Evolutionary conservation across 2,888 invertebrate species (phyloP).

Genomic region (Psylliodes chrysocephalus): DNA sequence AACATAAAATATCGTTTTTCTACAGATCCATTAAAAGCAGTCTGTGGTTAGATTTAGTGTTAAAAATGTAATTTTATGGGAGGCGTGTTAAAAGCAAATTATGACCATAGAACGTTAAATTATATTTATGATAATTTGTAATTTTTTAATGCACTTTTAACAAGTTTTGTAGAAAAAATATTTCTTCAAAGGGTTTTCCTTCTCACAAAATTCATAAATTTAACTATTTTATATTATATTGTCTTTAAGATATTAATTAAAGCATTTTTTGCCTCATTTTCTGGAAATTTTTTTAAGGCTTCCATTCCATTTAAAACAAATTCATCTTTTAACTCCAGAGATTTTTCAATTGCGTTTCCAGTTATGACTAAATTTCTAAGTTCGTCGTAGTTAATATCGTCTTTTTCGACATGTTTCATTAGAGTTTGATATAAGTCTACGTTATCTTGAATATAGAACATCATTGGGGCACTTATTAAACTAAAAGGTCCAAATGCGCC

Average conservation of each 20-base stretch:
- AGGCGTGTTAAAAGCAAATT: no score
- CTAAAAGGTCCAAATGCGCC: conserved; percentile 68
- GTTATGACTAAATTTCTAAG: conserved; percentile 55
- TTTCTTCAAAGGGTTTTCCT: no score
- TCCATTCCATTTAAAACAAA: conserved; percentile 78
- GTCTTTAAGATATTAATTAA: conserved; percentile 84
- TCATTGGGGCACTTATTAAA: conserved; percentile 82
- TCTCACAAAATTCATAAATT: no score
- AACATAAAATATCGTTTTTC: no score
- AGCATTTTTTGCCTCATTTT: conserved; percentile 82
- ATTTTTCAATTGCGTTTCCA: conserved; percentile 78
- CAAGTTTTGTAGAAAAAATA: no score
- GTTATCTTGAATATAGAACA: conserved; percentile 81
- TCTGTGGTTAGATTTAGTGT: no score
- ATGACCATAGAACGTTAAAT: no score
- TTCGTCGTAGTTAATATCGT: conserved; percentile 71
- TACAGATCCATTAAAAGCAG: no score
- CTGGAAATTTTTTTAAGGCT: conserved; percentile 77
- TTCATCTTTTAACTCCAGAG: conserved; percentile 76
- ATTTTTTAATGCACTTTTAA: no score
- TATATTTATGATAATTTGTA: no score
- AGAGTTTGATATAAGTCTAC: conserved; percentile 74
- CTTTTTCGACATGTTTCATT: conserved; percentile 70
- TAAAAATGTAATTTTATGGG: no score
- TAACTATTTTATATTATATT: no score